Base-by-base conservation (phyloP, 2,888 invertebrate species). In the Mesoligia furuncula region DNA sequence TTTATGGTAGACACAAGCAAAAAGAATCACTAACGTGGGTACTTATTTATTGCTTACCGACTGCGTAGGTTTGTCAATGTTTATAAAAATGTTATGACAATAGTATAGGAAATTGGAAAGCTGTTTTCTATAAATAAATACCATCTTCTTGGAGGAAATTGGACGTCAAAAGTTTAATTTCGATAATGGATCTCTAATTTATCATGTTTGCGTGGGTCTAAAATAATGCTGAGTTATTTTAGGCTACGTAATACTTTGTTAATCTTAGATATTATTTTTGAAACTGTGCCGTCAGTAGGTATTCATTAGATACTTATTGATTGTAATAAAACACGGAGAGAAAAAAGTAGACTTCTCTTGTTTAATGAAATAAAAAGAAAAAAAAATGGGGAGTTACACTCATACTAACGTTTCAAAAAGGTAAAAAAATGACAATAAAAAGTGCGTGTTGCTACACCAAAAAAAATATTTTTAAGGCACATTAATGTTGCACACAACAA, bases 101-200 rank as follows among this genome's bases (percentile, higher is more conserved):
- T 51, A 39, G 0, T 36, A 71, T 11, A 17, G 24, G 5, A 48
- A 73, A 31, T 57, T 75, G 31, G 67, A 62, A 81, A 79, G 39
- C 15, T 39, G 24, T 62, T 61, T 48, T 62, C 77, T 81, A 54
- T 73, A 66, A 66, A 79, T 81, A 80, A 75, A 73, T 73, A 73
- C 31, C 13, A 17, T 57, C 24, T 81, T 68, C 54, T 27, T n/a
- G 57, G 68, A 80, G 62, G 39, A 76, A 81, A 81, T 68, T 76
- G 24, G 24, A 61, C 24, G 67, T 81, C 62, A 64, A 15, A 79
- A 75, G 45, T 67, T 17, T 81, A 36, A 76, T 68, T 57, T 76
- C 62, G 20, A 57, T 80, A 81, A 64, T 81, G 48, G 80, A 81
- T 76, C 77, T 73, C n/a, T 9, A n/a, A 39, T 67, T 42, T 42